Percentiles rank a stretch among this genome's conserved stretches.
Conservation (phyloP, 2,888 invertebrate species). For the Ophioninae sp. region DNA sequence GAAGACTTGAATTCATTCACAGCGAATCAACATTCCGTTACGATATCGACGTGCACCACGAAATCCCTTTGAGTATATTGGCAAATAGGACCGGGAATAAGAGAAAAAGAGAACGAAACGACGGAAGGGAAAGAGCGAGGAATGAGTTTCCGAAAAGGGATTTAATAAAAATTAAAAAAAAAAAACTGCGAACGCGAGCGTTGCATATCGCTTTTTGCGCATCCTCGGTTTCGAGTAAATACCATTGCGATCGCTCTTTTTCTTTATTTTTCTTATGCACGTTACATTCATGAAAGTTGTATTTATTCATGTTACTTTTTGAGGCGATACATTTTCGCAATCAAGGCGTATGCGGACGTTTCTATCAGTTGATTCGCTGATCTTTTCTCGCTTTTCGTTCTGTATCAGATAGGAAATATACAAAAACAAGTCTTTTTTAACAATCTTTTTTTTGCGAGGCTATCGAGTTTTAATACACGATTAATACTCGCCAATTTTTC, state of each 20-base stretch:
- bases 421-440: neutral
- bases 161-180: too few relatives aligned
- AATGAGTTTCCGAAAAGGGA: constrained; percentile 25
- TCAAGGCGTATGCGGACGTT: neutral
- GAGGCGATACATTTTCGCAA: neutral
- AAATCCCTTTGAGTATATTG: constrained; percentile 60
- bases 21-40: constrained; percentile 32
- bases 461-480: neutral
- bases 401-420: neutral
- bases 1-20: constrained; percentile 25
- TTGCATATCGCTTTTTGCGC: constrained; percentile 53
- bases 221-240: constrained; percentile 43
- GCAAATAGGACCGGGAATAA: constrained; percentile 45
- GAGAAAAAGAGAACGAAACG: constrained; percentile 6
- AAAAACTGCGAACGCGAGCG: constrained; percentile 58
- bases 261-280: neutral
- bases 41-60: constrained; percentile 28
- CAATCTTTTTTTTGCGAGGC: neutral
- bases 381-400: neutral
- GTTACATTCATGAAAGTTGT: neutral
- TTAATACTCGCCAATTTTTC: neutral
- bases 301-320: neutral
- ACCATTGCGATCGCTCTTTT: constrained; percentile 5
- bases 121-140: neutral
- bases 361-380: neutral